These are phyloP conservation scores for Opisthograptis luteolata DNA, from an alignment of 2,888 invertebrate genomes.

Conservation along the genomic window DNA sequence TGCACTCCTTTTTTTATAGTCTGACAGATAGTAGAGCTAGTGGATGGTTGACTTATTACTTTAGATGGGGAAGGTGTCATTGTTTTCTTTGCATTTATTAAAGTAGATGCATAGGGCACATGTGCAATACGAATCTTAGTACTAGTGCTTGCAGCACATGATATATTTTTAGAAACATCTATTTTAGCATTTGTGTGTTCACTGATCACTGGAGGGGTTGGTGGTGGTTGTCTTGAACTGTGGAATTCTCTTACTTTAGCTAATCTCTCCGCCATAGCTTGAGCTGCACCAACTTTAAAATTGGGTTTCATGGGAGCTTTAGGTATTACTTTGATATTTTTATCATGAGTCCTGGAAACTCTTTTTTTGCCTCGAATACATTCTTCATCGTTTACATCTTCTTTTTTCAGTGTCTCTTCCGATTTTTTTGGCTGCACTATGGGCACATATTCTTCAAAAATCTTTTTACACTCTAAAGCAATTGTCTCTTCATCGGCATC, in stretches of 20 bases:
- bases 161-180: constrained; percentile 56
- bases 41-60: constrained; percentile 62
- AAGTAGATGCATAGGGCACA: constrained; percentile 89
- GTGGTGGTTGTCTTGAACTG: constrained; percentile 54
- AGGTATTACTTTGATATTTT: constrained; percentile 64
- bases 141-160: constrained; percentile 51
- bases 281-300: constrained; percentile 83
- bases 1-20: constrained; percentile 86
- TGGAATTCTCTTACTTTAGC: constrained; percentile 78
- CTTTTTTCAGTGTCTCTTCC: constrained; percentile 49
- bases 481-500: constrained; percentile 88
- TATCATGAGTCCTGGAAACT: constrained; percentile 88
- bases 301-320: constrained; percentile 76
- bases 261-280: constrained; percentile 79
- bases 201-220: constrained; percentile 42
- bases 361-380: constrained; percentile 86
- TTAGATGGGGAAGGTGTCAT: constrained; percentile 79
- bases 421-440: constrained; percentile 54
- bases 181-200: constrained; percentile 54
- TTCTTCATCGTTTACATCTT: constrained; percentile 63
- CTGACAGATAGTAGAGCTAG: constrained; percentile 87
- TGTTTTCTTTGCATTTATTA: constrained; percentile 88
- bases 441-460: constrained; percentile 92
- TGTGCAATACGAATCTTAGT: constrained; percentile 88
- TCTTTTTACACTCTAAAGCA: constrained; percentile 92